phyloP scores from a whole-genome alignment of 2,797 vertebrate genomes.

The Melanotaenia trifasciata region DNA sequence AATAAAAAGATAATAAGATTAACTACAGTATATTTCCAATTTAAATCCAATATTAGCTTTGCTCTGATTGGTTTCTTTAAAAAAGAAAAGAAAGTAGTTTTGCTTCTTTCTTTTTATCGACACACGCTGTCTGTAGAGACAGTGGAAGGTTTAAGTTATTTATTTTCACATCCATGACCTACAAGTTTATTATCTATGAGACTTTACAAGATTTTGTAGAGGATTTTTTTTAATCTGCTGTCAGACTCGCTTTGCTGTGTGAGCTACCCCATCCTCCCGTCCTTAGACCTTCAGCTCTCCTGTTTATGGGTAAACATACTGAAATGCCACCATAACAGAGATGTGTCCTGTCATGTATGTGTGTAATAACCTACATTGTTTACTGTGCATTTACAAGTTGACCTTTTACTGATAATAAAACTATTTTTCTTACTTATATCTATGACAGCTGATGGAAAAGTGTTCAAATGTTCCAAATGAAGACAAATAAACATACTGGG shows the following conservation, averaged over 20 bases:
- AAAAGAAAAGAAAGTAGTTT: neutral
- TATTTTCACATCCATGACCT: neutral
- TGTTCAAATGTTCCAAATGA: slow-evolving; percentile 19
- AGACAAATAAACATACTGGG: slow-evolving; percentile 20
- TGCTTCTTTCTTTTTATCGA: neutral
- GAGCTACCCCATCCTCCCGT: slow-evolving; percentile 27
- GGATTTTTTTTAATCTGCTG: neutral
- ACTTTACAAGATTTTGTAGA: neutral
- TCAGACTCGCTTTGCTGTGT: slow-evolving; percentile 5
- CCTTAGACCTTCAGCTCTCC: slow-evolving; percentile 38
- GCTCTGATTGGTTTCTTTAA: neutral
- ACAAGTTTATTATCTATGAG: neutral
- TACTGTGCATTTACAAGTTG: slow-evolving; percentile 42
- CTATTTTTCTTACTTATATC: neutral
- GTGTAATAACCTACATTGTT: slow-evolving; percentile 59
- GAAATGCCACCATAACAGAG: slow-evolving; percentile 58
- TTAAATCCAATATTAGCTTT: neutral
- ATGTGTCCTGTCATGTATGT: slow-evolving; percentile 8
- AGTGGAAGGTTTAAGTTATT: neutral
- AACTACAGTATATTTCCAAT: neutral
- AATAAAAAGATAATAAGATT: neutral
- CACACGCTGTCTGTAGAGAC: neutral
- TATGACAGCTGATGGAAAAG: neutral
- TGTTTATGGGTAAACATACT: slow-evolving; percentile 71
- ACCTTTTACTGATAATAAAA: slow-evolving; percentile 44